Evolutionary conservation across 2,888 invertebrate species (phyloP).

Genomic region (Vannuccia rotundouncinata): DNA sequence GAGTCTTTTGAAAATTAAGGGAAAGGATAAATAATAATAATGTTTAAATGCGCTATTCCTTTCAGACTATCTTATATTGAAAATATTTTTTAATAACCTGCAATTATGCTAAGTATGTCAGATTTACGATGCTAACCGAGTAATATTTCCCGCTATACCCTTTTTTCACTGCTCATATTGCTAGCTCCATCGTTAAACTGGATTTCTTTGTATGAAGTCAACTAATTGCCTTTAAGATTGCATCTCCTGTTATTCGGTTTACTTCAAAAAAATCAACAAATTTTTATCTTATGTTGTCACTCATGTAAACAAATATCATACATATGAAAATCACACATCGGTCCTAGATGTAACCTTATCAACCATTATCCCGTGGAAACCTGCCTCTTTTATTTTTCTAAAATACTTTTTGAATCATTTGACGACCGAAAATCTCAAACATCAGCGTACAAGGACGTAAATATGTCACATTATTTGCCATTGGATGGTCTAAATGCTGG

Average conservation of each 20-base stretch:
- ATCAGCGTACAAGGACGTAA: not conserved
- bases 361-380: not conserved
- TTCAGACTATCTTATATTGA: too few species aligned
- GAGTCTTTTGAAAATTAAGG: too few species aligned
- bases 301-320: not conserved
- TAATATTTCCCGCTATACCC: too few species aligned
- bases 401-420: not conserved
- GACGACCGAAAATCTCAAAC: not conserved
- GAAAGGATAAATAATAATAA: too few species aligned
- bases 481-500: not conserved
- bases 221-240: not conserved
- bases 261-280: not conserved
- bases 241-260: not conserved
- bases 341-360: not conserved
- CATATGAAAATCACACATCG: not conserved
- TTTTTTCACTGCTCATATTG: too few species aligned
- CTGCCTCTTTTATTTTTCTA: not conserved
- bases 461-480: not conserved
- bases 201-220: too few species aligned
- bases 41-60: too few species aligned
- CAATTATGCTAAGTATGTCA: too few species aligned
- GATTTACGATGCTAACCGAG: too few species aligned
- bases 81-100: too few species aligned
- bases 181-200: too few species aligned
- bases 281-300: not conserved